Evolutionary conservation across 2,113 vertebrate genomes (phyloP).

Genomic region (Dipodomys ordii): DNA sequence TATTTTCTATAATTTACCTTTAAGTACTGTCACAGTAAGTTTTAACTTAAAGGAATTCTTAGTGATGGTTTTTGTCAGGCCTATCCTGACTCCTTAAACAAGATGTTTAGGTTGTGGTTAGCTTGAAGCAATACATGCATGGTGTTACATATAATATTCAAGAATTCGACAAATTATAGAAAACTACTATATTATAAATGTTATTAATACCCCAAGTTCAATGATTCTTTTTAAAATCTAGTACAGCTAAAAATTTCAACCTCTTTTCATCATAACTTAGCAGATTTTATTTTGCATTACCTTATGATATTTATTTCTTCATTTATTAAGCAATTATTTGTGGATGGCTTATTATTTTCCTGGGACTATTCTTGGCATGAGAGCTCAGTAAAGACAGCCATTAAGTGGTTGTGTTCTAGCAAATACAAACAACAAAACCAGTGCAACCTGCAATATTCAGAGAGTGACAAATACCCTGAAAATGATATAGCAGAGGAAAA

Average conservation of each 20-base stretch:
- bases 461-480: constrained; percentile 4
- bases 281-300: constrained; percentile 26
- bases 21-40: too few species aligned
- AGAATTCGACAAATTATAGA: not conserved
- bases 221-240: constrained; percentile 40
- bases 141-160: too few species aligned
- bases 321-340: not conserved
- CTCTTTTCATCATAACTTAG: constrained; percentile 1
- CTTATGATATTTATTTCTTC: not conserved
- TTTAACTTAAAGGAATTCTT: too few species aligned
- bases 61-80: too few species aligned
- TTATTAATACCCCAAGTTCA: not conserved
- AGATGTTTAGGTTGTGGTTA: too few species aligned
- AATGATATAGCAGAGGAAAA: not conserved
- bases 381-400: not conserved
- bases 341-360: not conserved
- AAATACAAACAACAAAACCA: not conserved
- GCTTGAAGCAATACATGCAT: too few species aligned
- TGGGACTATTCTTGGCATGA: not conserved
- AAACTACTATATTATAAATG: not conserved
- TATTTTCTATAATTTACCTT: too few species aligned
- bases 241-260: not conserved
- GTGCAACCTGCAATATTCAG: not conserved
- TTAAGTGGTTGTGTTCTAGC: not conserved
- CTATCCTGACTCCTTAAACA: too few species aligned